These are phyloP conservation scores for Eudasyphora cyanicolor DNA, from an alignment of 2,888 invertebrate genomes.

Conservation along the genomic window DNA sequence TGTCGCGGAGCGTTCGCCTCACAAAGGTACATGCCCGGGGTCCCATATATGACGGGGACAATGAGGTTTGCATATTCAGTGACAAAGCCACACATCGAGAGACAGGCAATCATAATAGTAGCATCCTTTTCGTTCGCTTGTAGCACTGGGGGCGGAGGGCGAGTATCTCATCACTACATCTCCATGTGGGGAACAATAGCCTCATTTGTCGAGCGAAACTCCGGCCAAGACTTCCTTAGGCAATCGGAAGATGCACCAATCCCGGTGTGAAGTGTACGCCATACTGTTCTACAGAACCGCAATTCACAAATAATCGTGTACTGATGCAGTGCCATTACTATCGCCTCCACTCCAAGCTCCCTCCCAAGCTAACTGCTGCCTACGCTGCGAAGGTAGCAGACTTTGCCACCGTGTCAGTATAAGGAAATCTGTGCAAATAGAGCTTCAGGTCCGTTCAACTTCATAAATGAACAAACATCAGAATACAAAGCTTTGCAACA, in stretches of 20 bases:
- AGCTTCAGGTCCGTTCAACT: slow-evolving; percentile 48
- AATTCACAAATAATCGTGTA: slow-evolving; percentile 60
- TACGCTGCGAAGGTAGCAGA: slow-evolving; percentile 49
- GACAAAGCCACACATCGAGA: too few relatives aligned
- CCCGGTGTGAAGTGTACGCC: not conserved
- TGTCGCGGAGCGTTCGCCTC: not conserved
- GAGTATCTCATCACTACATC: not conserved
- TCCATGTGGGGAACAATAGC: too few relatives aligned
- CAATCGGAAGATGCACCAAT: not conserved
- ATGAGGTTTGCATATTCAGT: too few relatives aligned
- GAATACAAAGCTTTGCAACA: slow-evolving; percentile 55
- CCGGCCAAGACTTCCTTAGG: not conserved
- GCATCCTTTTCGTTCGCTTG: too few relatives aligned
- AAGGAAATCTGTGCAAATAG: not conserved
- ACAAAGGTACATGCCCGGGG: not conserved
- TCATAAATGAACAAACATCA: slow-evolving; percentile 23
- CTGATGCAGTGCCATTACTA: slow-evolving; percentile 58
- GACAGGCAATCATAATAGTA: too few relatives aligned
- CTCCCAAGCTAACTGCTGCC: slow-evolving; percentile 59
- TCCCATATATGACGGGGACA: too few relatives aligned
- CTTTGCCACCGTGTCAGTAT: not conserved
- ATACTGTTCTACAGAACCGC: not conserved
- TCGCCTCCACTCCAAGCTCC: slow-evolving; percentile 44
- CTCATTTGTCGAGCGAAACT: too few relatives aligned
- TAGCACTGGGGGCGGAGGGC: too few relatives aligned